phyloP scores from a whole-genome alignment of 1,140 invertebrate species.

The Polypedilum pembai region DNA sequence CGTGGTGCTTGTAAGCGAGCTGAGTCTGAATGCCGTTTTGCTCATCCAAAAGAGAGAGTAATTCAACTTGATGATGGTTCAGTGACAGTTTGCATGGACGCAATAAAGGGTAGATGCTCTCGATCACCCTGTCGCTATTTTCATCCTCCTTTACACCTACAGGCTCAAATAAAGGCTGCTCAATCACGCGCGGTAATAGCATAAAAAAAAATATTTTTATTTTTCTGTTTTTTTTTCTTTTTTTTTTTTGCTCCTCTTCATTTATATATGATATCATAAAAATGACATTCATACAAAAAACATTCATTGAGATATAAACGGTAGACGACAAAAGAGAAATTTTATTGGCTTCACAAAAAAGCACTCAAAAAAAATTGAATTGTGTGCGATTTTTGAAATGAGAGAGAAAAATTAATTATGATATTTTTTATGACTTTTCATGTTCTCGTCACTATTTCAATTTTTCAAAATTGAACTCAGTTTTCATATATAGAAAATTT shows the following conservation, averaged over 20 bases:
- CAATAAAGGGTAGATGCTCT: slow-evolving; percentile 93
- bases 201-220: background rate
- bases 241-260: slow-evolving; percentile 21
- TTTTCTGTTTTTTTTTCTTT: slow-evolving; percentile 39
- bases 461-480: too few relatives aligned
- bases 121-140: slow-evolving; percentile 95
- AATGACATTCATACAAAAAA: too few relatives aligned
- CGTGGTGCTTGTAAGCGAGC: slow-evolving; percentile 93
- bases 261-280: too few relatives aligned
- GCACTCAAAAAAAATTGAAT: too few relatives aligned
- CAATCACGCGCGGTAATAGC: slow-evolving; percentile 81
- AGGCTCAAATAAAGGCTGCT: slow-evolving; percentile 94
- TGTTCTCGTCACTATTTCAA: too few relatives aligned
- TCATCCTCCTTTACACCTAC: slow-evolving; percentile 95
- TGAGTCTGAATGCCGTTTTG: slow-evolving; percentile 94
- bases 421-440: too few relatives aligned
- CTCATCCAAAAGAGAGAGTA: slow-evolving; percentile 91
- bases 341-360: too few relatives aligned
- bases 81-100: slow-evolving; percentile 98
- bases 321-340: too few relatives aligned
- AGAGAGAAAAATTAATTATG: too few relatives aligned
- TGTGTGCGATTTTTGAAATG: too few relatives aligned
- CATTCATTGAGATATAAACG: too few relatives aligned
- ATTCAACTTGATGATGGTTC: slow-evolving; percentile 88
- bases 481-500: too few relatives aligned